Percentiles rank a stretch among this genome's conserved stretches.
Evolutionary conservation across 2,797 vertebrate species (phyloP).

Genomic region (Paratrypauchen microcephalus): DNA sequence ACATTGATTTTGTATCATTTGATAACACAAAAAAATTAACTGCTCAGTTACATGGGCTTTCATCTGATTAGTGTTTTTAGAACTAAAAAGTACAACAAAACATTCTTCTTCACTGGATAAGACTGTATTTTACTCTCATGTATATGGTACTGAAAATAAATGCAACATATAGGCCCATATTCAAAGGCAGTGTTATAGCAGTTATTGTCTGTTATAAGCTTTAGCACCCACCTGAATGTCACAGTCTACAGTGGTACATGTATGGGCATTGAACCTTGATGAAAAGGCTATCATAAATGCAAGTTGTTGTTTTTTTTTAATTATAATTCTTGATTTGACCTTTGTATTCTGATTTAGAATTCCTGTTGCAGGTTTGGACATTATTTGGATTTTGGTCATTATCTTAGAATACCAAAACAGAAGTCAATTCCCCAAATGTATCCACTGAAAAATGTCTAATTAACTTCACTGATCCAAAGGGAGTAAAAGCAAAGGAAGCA

Average conservation of each 20-base stretch:
- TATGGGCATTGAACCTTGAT: constrained; percentile 14
- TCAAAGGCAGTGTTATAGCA: constrained; percentile 52
- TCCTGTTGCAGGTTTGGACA: not conserved
- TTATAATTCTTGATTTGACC: not conserved
- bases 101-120: not conserved
- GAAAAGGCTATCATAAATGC: not conserved
- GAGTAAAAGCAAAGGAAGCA: constrained; percentile 69
- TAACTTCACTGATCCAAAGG: constrained; percentile 66
- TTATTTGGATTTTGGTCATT: not conserved
- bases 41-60: not conserved
- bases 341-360: not conserved
- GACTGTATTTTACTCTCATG: not conserved
- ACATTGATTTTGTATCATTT: not conserved
- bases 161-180: not conserved
- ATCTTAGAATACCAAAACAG: constrained; percentile 18
- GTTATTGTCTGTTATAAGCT: constrained; percentile 26
- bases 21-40: not conserved
- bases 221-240: constrained; percentile 25
- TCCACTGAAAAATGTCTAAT: not conserved
- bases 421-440: constrained; percentile 18
- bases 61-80: not conserved
- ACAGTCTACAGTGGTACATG: not conserved
- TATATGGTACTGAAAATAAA: not conserved
- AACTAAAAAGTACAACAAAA: not conserved
- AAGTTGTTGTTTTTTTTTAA: no score